These are phyloP conservation scores for Temnothorax longispinosus DNA, from an alignment of 1,140 invertebrate species.

Conservation along the genomic window DNA sequence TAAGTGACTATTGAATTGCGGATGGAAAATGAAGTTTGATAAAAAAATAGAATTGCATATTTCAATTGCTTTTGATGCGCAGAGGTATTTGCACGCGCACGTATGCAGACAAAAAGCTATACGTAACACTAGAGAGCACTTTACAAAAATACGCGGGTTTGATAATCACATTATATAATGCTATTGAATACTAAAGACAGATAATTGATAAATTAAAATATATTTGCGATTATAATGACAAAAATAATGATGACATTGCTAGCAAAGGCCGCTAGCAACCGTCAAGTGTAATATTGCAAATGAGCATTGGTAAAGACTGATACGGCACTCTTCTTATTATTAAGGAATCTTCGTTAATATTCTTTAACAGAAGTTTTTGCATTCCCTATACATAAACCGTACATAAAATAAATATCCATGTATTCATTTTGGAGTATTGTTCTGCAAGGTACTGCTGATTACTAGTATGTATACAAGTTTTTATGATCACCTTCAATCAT, in stretches of 20 bases:
- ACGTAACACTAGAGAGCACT: not conserved
- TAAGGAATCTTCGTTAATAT: too few relatives aligned
- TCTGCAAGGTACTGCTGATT: too few relatives aligned
- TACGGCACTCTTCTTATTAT: too few relatives aligned
- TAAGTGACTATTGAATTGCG: not conserved
- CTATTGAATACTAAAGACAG: not conserved
- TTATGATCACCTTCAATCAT: too few relatives aligned
- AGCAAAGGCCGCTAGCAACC: not conserved
- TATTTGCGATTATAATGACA: not conserved
- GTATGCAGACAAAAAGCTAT: not conserved
- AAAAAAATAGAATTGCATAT: not conserved
- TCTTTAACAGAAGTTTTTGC: too few relatives aligned
- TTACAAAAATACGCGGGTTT: not conserved
- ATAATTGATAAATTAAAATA: slow-evolving; percentile 11
- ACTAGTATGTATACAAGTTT: too few relatives aligned
- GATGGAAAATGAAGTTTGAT: not conserved
- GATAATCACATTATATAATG: not conserved
- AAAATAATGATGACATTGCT: not conserved
- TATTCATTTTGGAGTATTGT: too few relatives aligned
- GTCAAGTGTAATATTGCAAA: too few relatives aligned
- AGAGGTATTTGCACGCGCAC: not conserved
- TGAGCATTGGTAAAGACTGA: too few relatives aligned
- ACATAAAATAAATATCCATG: too few relatives aligned
- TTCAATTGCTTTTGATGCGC: not conserved
- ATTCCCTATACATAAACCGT: too few relatives aligned